These are phyloP conservation scores for Amphipoea oculea DNA, from an alignment of 2,888 invertebrate genomes.

Conservation along the genomic window DNA sequence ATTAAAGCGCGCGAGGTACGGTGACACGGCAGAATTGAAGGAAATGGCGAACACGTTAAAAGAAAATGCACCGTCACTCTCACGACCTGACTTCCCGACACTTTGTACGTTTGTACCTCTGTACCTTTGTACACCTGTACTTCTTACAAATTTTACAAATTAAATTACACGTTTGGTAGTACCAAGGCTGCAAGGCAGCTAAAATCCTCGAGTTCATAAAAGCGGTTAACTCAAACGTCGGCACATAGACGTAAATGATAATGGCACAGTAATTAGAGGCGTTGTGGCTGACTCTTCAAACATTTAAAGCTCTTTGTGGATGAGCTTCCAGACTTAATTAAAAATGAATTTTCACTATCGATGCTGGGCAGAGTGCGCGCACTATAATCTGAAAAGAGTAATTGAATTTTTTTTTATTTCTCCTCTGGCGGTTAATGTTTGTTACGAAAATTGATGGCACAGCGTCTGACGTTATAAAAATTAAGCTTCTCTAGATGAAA, in stretches of 20 bases:
- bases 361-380: slow-evolving; percentile 44
- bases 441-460: slow-evolving; percentile 63
- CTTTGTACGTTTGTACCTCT: slow-evolving; percentile 45
- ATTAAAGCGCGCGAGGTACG: slow-evolving; percentile 76
- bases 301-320: slow-evolving; percentile 70
- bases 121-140: slow-evolving; percentile 18
- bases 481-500: slow-evolving; percentile 53
- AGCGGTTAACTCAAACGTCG: slow-evolving; percentile 67
- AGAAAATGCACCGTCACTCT: slow-evolving; percentile 77
- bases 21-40: slow-evolving; percentile 80
- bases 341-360: slow-evolving; percentile 65
- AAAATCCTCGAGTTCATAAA: slow-evolving; percentile 66
- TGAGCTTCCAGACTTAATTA: slow-evolving; percentile 71
- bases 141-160: slow-evolving; percentile 56
- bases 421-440: slow-evolving; percentile 50
- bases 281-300: slow-evolving; percentile 71
- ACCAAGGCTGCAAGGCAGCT: slow-evolving; percentile 40
- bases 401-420: slow-evolving; percentile 51
- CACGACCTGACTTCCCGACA: slow-evolving; percentile 68
- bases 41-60: slow-evolving; percentile 79
- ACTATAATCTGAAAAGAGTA: slow-evolving; percentile 57
- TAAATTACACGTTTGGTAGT: slow-evolving; percentile 59
- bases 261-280: slow-evolving; percentile 69
- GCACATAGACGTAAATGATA: slow-evolving; percentile 64
- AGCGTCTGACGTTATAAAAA: slow-evolving; percentile 53